These are phyloP conservation scores for Thrips palmi DNA, from an alignment of 1,140 invertebrate genomes.

Conservation along the genomic window DNA sequence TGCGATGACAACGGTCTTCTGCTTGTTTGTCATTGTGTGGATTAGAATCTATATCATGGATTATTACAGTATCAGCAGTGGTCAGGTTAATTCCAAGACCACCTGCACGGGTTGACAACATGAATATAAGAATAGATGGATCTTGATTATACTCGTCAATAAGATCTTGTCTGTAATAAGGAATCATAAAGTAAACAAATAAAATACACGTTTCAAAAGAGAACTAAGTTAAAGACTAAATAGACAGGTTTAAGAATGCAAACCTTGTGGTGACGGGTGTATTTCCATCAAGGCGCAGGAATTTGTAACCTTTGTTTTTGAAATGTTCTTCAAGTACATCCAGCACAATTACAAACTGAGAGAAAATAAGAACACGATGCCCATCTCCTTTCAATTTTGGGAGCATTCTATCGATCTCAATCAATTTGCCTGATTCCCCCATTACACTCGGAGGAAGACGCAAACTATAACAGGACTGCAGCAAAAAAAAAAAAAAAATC, in stretches of 20 bases:
- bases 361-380: slow-evolving; percentile 78
- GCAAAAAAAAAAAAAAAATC: slow-evolving; percentile 14
- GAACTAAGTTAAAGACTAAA: slow-evolving; percentile 4
- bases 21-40: slow-evolving; percentile 97
- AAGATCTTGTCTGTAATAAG: slow-evolving; percentile 42
- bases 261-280: slow-evolving; percentile 60
- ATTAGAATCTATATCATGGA: slow-evolving; percentile 93
- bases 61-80: slow-evolving; percentile 81
- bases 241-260: slow-evolving; percentile 8
- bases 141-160: slow-evolving; percentile 63
- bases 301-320: slow-evolving; percentile 45
- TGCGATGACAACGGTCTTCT: slow-evolving; percentile 87
- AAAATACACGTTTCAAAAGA: background rate
- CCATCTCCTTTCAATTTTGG: slow-evolving; percentile 47
- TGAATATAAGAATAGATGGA: slow-evolving; percentile 56
- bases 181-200: slow-evolving; percentile 8
- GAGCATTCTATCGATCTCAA: slow-evolving; percentile 59
- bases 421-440: slow-evolving; percentile 65
- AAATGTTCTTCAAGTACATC: slow-evolving; percentile 79
- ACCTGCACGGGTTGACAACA: slow-evolving; percentile 67
- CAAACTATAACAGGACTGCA: slow-evolving; percentile 14
- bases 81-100: slow-evolving; percentile 86
- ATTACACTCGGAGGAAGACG: slow-evolving; percentile 53
- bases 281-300: slow-evolving; percentile 65
- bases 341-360: slow-evolving; percentile 86